phyloP scores from a whole-genome alignment of 1,140 invertebrate genomes.

The Drosophila oshimai region DNA sequence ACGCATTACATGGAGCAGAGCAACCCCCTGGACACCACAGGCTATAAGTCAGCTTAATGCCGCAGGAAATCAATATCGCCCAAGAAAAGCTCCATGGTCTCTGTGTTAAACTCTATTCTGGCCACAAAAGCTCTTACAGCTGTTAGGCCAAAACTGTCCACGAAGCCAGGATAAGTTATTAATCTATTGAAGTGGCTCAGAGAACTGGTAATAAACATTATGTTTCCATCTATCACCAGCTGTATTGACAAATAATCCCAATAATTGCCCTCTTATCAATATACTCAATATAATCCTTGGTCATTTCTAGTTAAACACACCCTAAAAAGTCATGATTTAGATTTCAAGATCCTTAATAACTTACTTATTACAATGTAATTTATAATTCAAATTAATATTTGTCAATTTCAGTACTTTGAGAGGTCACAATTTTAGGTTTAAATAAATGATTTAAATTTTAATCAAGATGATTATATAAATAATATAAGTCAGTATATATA shows the following conservation, averaged over 20 bases:
- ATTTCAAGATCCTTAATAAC: too few relatives aligned
- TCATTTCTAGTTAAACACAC: not conserved
- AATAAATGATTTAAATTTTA: too few relatives aligned
- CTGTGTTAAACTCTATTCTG: not conserved
- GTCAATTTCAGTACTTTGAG: too few relatives aligned
- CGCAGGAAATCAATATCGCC: slow-evolving; percentile 28
- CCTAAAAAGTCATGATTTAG: too few relatives aligned
- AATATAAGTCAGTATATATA: too few relatives aligned
- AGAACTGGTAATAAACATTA: not conserved
- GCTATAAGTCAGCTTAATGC: slow-evolving; percentile 25
- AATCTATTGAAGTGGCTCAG: not conserved
- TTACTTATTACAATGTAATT: too few relatives aligned
- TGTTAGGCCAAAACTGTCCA: not conserved
- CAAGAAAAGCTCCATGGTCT: slow-evolving; percentile 6
- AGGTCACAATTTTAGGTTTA: too few relatives aligned
- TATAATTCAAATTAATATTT: too few relatives aligned
- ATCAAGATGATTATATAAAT: too few relatives aligned
- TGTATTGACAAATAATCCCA: not conserved
- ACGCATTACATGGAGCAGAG: too few relatives aligned
- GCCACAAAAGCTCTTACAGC: not conserved
- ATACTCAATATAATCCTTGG: not conserved
- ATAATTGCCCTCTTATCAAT: not conserved
- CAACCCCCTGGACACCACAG: slow-evolving; percentile 1
- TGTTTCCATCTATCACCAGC: not conserved
- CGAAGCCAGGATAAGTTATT: not conserved